These are phyloP conservation scores for Brachionus manjavacas DNA, from an alignment of 1,140 invertebrate species.

Conservation along the genomic window DNA sequence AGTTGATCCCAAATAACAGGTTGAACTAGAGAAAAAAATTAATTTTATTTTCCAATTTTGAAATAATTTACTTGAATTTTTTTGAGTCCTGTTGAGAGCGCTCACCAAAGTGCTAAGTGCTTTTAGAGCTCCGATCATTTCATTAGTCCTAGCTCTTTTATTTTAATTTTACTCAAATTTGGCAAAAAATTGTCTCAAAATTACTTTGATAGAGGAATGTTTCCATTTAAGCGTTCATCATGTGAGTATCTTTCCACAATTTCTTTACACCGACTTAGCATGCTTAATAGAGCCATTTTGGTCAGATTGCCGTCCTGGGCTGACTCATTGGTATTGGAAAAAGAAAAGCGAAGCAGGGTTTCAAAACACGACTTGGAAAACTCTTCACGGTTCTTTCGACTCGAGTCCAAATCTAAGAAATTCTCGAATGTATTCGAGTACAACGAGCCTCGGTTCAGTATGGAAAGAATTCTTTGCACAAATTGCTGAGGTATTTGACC, in stretches of 20 bases:
- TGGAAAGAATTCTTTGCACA: conserved; percentile 75
- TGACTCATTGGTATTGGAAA: conserved; percentile 51
- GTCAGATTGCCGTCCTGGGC: conserved; percentile 64
- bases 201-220: conserved; percentile 80
- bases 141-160: conserved; percentile 79
- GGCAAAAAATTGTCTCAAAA: neutral
- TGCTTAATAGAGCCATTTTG: conserved; percentile 78
- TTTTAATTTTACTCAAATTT: neutral
- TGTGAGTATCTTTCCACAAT: conserved; percentile 80
- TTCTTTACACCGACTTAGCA: conserved; percentile 79
- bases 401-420: conserved; percentile 71
- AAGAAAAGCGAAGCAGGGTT: conserved; percentile 85
- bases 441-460: conserved; percentile 87
- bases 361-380: conserved; percentile 94
- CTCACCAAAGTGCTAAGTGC: conserved; percentile 83
- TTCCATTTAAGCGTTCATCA: conserved; percentile 79
- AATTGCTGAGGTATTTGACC: conserved; percentile 75
- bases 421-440: conserved; percentile 69
- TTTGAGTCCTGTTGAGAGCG: conserved; percentile 82
- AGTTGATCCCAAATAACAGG: conserved; percentile 82
- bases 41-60: neutral
- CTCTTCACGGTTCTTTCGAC: conserved; percentile 78
- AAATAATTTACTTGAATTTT: conserved; percentile 67
- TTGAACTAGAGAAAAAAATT: conserved; percentile 64
- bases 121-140: conserved; percentile 93